phyloP scores from a whole-genome alignment of 64 coral and sea anemone species.

The Pachyseris speciosa region DNA sequence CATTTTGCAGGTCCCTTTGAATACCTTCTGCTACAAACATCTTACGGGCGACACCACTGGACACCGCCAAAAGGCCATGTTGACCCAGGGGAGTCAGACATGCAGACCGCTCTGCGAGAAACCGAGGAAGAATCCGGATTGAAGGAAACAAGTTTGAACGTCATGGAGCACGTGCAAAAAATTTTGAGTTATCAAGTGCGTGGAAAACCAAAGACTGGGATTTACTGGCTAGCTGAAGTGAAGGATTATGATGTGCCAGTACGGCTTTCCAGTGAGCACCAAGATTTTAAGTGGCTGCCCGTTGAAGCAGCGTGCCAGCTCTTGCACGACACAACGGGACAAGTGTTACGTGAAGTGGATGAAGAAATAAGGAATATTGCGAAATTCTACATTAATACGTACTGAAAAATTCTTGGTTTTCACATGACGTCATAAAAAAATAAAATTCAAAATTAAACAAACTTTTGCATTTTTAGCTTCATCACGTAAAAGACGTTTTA shows the following conservation, averaged over 20 bases:
- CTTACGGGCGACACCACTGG: slow-evolving; percentile 93
- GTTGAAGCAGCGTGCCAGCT: slow-evolving; percentile 69
- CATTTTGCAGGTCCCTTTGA: slow-evolving; percentile 33
- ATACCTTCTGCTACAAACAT: slow-evolving; percentile 93
- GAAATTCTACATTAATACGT: not conserved
- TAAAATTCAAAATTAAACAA: no score
- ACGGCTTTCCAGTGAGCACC: slow-evolving; percentile 85
- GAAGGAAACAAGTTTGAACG: slow-evolving; percentile 48
- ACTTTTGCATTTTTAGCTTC: no score
- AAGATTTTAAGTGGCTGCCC: slow-evolving; percentile 80
- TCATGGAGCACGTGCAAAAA: slow-evolving; percentile 69
- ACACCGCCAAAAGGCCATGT: slow-evolving; percentile 96
- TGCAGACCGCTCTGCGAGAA: slow-evolving; percentile 84
- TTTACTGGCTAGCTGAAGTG: slow-evolving; percentile 96
- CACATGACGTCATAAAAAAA: no score
- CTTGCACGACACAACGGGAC: slow-evolving; percentile 66
- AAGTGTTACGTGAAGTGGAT: slow-evolving; percentile 66
- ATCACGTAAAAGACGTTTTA: no score
- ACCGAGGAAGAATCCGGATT: slow-evolving; percentile 89
- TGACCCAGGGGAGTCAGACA: slow-evolving; percentile 86
- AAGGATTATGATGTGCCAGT: slow-evolving; percentile 67
- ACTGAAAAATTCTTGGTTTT: slow-evolving; percentile 26
- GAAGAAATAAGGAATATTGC: slow-evolving; percentile 29
- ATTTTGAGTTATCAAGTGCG: slow-evolving; percentile 79
- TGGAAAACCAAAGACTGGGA: slow-evolving; percentile 85